Evolutionary conservation across 2,797 vertebrate genomes (phyloP), one percentile per base, ranked within the genome.

Genomic region (Propithecus perrieri): DNA sequence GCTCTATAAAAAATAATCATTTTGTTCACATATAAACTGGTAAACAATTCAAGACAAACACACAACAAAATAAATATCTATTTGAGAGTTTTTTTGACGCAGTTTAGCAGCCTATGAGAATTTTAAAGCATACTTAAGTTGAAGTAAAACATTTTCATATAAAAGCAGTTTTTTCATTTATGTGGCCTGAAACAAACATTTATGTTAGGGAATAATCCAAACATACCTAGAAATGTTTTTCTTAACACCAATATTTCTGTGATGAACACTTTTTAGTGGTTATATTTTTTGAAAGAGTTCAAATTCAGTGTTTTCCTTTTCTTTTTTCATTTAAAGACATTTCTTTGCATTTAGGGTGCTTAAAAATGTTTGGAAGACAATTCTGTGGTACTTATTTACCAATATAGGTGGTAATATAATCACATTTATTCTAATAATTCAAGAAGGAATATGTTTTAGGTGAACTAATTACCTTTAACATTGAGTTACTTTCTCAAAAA

Each of bases 391-490:
- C n/a, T 69, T 65, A 85, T 57, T 94, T 89, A 35, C 75, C 63
- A 55, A 38, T 76, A 41, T 18, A 89, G 63, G 5, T 50, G 11
- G 20, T 67, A 71, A 48, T 41, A 35, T 78, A 61, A 81, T 94
- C 53, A 86, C 38, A 61, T n/a, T 85, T 84, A 90, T 53, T 93
- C 53, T 84, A 71, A 30, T 48, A 92, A 79, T 83, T 85, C 50
- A 84, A 75, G 59, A 85, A 89, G 24, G 41, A 33, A 92, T 75
- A 33, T 81, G 30, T 84, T 50, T 94, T 90, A 41, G 59, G 13
- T 81, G 57, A 94, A 81, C 95, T 85, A 90, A 76, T 96, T 87
- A 74, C 12, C 53, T 86, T 96, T 91, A 87, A 85, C 38, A 79
- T n/a, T 93, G 33, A 20, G 7, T 14, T 76, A 11, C 83, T 95